Conservation (phyloP, 2,888 invertebrate genomes). For the Aphodius sticticus region DNA sequence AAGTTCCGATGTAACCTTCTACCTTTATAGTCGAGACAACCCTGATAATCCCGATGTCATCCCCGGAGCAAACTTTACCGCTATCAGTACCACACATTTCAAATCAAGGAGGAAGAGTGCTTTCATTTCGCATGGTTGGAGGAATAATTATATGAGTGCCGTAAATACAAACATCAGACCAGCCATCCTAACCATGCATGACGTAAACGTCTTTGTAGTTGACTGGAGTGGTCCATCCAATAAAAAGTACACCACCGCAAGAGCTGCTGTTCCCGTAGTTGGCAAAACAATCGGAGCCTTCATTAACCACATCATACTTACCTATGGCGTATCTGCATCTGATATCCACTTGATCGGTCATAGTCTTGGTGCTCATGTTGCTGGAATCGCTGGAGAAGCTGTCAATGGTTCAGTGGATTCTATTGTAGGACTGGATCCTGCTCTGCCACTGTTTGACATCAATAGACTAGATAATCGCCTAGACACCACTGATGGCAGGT, state of each 20-base stretch:
- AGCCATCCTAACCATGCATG: slow-evolving; percentile 44
- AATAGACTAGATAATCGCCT: slow-evolving; percentile 48
- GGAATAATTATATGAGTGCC: slow-evolving; percentile 45
- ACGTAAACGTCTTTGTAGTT: slow-evolving; percentile 53
- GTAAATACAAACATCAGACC: slow-evolving; percentile 44
- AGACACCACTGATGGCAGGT: slow-evolving; percentile 52
- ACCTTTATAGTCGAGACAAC: slow-evolving; percentile 13
- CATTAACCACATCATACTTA: slow-evolving; percentile 43
- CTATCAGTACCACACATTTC: not conserved
- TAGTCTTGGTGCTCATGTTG: slow-evolving; percentile 54
- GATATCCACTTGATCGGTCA: slow-evolving; percentile 47
- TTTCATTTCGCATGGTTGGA: slow-evolving; percentile 55
- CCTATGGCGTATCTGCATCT: slow-evolving; percentile 41
- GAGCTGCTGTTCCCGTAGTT: slow-evolving; percentile 43
- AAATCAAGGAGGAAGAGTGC: slow-evolving; percentile 41
- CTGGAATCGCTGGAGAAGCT: slow-evolving; percentile 48
- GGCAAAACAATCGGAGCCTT: slow-evolving; percentile 48
- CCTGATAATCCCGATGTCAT: slow-evolving; percentile 6
- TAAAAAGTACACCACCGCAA: slow-evolving; percentile 42
- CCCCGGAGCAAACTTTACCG: not conserved
- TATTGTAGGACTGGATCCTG: slow-evolving; percentile 56
- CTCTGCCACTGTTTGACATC: slow-evolving; percentile 48
- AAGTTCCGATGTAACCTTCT: slow-evolving; percentile 23
- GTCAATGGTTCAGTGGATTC: slow-evolving; percentile 43
- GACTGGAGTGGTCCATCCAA: slow-evolving; percentile 51